These are phyloP conservation scores for Erannis defoliaria DNA, from an alignment of 2,888 invertebrate genomes.

Conservation along the genomic window DNA sequence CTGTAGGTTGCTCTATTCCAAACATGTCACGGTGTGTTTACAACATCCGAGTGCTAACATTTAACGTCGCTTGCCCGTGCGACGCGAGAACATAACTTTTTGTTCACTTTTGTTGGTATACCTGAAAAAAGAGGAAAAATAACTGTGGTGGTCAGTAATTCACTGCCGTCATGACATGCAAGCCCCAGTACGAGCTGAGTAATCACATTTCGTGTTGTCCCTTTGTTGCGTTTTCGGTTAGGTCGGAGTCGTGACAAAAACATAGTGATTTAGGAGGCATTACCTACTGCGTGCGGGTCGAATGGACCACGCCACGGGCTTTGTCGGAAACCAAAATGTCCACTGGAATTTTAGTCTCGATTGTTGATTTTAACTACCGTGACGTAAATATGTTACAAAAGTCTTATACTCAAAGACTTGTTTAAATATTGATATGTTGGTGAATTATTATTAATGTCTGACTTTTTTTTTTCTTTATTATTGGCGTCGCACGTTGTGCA, in stretches of 20 bases:
- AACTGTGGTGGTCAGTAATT: constrained; percentile 64
- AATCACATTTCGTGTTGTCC: constrained; percentile 81
- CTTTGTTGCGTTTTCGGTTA: constrained; percentile 69
- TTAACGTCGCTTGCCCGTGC: constrained; percentile 63
- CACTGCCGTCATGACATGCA: constrained; percentile 76
- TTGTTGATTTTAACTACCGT: not conserved
- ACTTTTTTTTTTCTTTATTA: too few species aligned
- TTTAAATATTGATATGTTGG: not conserved
- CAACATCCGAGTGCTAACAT: constrained; percentile 69
- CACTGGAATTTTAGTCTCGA: constrained; percentile 3
- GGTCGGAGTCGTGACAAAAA: constrained; percentile 58
- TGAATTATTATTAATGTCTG: not conserved
- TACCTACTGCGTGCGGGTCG: constrained; percentile 56
- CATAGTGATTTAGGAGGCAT: constrained; percentile 68
- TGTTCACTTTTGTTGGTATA: constrained; percentile 68
- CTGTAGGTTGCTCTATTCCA: constrained; percentile 54
- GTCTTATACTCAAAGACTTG: not conserved
- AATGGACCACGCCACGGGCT: constrained; percentile 24
- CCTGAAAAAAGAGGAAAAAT: constrained; percentile 64
- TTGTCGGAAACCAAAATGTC: constrained; percentile 18
- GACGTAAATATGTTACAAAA: not conserved
- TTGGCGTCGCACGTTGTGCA: too few species aligned
- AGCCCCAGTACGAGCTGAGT: constrained; percentile 71
- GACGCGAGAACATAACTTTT: constrained; percentile 69
- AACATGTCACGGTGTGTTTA: constrained; percentile 69